Conservation (phyloP, 2,113 vertebrate genomes). For the Callithrix jacchus region DNA sequence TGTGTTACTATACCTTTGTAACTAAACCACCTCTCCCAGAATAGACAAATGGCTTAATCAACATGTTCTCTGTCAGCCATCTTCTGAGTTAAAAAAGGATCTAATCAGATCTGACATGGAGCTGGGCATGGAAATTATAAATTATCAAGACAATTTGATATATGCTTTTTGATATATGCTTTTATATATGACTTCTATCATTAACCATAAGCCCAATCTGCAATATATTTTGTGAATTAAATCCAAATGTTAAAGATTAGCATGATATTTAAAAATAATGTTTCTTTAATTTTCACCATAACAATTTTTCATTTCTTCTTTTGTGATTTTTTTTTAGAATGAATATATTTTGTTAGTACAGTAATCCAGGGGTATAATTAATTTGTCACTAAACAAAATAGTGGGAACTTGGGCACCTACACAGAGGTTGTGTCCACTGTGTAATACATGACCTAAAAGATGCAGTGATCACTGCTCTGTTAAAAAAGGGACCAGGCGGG, state of each 20-base stretch:
- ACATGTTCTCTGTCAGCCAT: background rate
- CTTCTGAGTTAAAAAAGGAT: background rate
- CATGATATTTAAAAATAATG: background rate
- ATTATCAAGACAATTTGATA: background rate
- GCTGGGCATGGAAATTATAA: background rate
- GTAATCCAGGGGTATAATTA: background rate
- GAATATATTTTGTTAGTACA: background rate
- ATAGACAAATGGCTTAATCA: constrained; percentile 25
- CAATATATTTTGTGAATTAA: constrained; percentile 23
- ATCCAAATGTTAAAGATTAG: background rate
- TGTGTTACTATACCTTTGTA: background rate
- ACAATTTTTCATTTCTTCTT: background rate
- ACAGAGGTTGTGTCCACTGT: background rate
- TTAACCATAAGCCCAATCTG: background rate
- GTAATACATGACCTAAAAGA: background rate
- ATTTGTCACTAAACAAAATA: background rate
- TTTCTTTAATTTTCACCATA: background rate
- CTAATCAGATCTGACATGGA: background rate
- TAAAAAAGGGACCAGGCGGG: no score
- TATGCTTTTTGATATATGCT: background rate
- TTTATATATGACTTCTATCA: background rate
- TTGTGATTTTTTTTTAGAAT: background rate
- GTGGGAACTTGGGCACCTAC: background rate
- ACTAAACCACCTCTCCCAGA: background rate
- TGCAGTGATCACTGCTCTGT: background rate